Evolutionary conservation across 35 echinoderm and acorn worm species (phyloP).

Genomic region (Lytechinus pictus): DNA sequence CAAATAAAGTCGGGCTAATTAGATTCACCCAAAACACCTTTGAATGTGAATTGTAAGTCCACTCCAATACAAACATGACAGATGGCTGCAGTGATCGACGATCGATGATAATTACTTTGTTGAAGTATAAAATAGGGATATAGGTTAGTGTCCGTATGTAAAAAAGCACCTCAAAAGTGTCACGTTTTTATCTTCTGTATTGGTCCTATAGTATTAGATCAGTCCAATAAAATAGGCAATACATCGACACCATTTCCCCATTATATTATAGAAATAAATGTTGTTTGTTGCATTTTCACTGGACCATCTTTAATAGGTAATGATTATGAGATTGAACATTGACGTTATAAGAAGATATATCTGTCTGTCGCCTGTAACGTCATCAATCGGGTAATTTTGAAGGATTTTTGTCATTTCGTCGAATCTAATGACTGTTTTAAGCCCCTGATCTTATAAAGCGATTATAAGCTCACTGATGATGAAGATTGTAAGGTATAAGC

Average conservation of each 20-base stretch:
- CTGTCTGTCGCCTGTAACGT: not conserved
- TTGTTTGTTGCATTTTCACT: too few relatives aligned
- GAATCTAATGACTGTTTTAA: not conserved
- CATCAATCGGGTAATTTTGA: not conserved
- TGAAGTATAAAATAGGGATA: too few relatives aligned
- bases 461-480: not conserved
- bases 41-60: not conserved
- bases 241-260: too few relatives aligned
- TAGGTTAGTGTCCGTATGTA: too few relatives aligned
- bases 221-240: too few relatives aligned
- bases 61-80: too few relatives aligned
- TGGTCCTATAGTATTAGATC: too few relatives aligned
- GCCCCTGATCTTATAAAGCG: not conserved
- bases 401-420: not conserved
- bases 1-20: not conserved
- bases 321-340: not conserved
- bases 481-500: not conserved
- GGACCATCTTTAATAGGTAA: too few relatives aligned
- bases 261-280: too few relatives aligned
- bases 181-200: too few relatives aligned
- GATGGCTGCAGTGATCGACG: not conserved
- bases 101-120: not conserved
- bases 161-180: too few relatives aligned
- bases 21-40: not conserved
- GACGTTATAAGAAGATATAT: not conserved